Evolutionary conservation across 2,113 vertebrate genomes (phyloP).

Genomic region (Smithornis capensis): DNA sequence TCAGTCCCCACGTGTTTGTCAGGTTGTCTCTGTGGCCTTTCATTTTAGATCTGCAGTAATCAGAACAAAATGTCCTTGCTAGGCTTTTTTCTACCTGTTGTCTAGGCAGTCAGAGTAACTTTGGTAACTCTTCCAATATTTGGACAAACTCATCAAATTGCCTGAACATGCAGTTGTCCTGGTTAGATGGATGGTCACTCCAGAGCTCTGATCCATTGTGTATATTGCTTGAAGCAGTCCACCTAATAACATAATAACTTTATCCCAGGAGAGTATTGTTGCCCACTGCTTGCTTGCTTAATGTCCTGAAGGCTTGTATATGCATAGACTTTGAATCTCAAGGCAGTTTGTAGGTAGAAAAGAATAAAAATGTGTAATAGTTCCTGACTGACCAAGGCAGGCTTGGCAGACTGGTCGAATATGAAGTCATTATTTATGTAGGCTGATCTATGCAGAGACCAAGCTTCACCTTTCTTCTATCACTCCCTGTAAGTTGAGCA

Average conservation of each 20-base stretch:
- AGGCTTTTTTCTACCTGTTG: not conserved
- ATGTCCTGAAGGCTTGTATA: not conserved
- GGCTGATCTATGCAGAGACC: not conserved
- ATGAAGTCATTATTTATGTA: not conserved
- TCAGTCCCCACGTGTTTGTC: accelerated
- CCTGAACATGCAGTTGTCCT: not conserved
- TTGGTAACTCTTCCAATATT: not conserved
- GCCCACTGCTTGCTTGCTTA: not conserved
- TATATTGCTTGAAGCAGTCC: not conserved
- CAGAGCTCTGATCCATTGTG: accelerated
- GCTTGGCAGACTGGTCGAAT: not conserved
- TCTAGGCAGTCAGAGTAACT: not conserved
- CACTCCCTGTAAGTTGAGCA: accelerated
- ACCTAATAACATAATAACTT: not conserved
- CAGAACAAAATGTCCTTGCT: not conserved
- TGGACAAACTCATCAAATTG: accelerated
- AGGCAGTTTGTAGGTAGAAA: not conserved
- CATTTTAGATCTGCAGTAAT: not conserved
- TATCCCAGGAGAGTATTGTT: not conserved
- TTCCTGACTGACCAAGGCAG: not conserved
- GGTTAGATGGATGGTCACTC: not conserved
- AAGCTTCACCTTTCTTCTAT: not conserved
- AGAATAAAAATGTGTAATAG: not conserved
- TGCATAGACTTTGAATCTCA: not conserved
- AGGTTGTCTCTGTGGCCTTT: not conserved